Percentiles rank a stretch among this genome's conserved stretches.
Evolutionary conservation across 2,113 vertebrate genomes (phyloP).

Genomic region (Myodes glareolus): DNA sequence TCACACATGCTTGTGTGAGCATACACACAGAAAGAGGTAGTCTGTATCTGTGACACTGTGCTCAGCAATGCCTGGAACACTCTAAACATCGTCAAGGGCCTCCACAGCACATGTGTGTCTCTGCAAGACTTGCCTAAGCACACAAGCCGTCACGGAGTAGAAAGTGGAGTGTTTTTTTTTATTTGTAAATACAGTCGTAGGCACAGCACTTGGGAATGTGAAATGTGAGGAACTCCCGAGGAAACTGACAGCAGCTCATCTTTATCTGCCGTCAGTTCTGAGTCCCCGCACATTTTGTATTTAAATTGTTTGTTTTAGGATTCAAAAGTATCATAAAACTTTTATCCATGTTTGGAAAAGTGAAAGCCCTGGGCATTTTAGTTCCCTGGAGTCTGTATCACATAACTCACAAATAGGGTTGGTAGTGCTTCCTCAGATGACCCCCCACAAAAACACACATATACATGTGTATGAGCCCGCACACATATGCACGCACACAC

Average conservation of each 20-base stretch:
- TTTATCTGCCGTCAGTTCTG: neutral
- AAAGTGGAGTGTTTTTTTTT: neutral
- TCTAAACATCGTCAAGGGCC: neutral
- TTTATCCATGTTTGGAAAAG: constrained; percentile 79
- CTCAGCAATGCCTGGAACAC: neutral
- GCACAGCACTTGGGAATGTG: neutral
- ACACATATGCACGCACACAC: too few relatives aligned
- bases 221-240: neutral
- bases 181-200: neutral
- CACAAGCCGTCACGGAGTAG: neutral
- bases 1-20: too few relatives aligned
- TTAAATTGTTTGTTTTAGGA: constrained; percentile 23
- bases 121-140: neutral
- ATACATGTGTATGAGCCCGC: neutral
- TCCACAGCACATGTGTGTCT: neutral
- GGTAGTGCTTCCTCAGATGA: neutral
- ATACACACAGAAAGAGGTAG: too few relatives aligned
- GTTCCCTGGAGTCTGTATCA: fast-evolving
- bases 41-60: neutral
- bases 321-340: constrained; percentile 76
- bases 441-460: too few relatives aligned
- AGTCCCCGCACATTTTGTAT: neutral
- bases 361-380: neutral
- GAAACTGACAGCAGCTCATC: neutral
- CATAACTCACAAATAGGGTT: neutral